Evolutionary conservation across 1,140 invertebrate species (phyloP), one percentile per base, ranked within the genome.

Genomic region (Bursaphelenchus mucronatus): DNA sequence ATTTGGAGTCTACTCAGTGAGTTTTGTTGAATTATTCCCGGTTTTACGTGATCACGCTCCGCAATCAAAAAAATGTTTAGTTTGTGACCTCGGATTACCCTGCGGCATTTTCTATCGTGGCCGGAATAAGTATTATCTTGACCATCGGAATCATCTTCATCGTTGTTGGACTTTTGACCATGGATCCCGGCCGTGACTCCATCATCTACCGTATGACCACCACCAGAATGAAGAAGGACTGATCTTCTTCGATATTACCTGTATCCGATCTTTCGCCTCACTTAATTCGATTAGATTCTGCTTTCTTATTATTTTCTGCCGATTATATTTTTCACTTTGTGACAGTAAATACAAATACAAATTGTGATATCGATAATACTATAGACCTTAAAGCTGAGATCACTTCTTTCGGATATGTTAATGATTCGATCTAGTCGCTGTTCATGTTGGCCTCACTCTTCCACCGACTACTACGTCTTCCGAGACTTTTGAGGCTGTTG

Each of bases 171-270:
- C 63, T 80, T 63, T 41, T 75, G 49, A 75, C 63, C 19, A 73
- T 80, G 62, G 78, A 79, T 43, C 76, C 76, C 10, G 73, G 71
- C 11, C 80, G 76, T 53, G 78, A 80, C 55, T 79, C 76, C 5
- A 80, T 74, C 45, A 71, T 78, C 63, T 80, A 79, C 64, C 59
- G 78, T 19, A 80, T 80, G 78, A 80, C 78, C 0, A 80, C 74
- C 7, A 76, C 79, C 13, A 66, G 79, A 64, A 71, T 79, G 67
- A 80, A 80, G 66, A 79, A 76, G 51, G 78, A 80, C 49, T 80
- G 73, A 66, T 45, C 10, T 30, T 17, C 19, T 65, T 43, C 8
- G 39, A 5, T 65, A 44, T 64, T 63, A 11, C 13, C 43, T 63
- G 19, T 44, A n/a, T 21, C 39, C 15, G 30, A n/a, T 47, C 21